These are phyloP conservation scores for Zaprionus kolodkinae DNA, from an alignment of 1,140 invertebrate species.

Conservation along the genomic window DNA sequence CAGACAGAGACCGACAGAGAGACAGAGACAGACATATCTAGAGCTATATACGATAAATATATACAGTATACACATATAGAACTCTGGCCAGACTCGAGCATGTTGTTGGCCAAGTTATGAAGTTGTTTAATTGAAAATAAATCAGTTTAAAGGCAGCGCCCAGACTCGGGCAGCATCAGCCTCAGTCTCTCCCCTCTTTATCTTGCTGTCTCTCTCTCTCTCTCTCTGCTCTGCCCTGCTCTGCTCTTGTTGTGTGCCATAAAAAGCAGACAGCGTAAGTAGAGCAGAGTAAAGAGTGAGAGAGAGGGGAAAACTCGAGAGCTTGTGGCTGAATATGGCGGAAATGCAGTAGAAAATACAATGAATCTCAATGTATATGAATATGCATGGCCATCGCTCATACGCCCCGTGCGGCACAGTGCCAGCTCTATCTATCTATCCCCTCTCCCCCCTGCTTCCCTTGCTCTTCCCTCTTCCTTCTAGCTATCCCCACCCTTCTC, in stretches of 20 bases:
- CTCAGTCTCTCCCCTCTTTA: neutral
- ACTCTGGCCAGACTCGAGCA: slow-evolving; percentile 33
- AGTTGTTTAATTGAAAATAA: slow-evolving; percentile 82
- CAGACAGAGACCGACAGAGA: neutral
- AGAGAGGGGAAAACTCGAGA: slow-evolving; percentile 30
- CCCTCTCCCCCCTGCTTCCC: neutral
- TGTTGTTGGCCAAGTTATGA: slow-evolving; percentile 78
- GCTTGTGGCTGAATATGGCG: slow-evolving; percentile 60
- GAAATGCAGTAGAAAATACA: slow-evolving; percentile 75
- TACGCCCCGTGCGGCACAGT: slow-evolving; percentile 54
- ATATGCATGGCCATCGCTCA: slow-evolving; percentile 79
- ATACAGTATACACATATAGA: neutral
- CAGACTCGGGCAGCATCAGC: neutral
- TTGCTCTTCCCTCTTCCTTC: neutral
- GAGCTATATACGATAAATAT: slow-evolving; percentile 26
- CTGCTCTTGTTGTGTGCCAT: slow-evolving; percentile 39
- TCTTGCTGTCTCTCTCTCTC: slow-evolving; percentile 1
- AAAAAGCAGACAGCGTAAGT: slow-evolving; percentile 73
- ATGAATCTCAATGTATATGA: slow-evolving; percentile 80
- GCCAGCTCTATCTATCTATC: neutral
- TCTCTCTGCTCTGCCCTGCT: neutral
- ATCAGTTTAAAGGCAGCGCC: slow-evolving; percentile 73
- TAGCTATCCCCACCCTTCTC: too few relatives aligned
- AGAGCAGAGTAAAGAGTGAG: slow-evolving; percentile 55
- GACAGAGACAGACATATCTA: neutral